Evolutionary conservation across 2,888 invertebrate species (phyloP), one percentile per base, ranked within the genome.

Genomic region (Kryphioiulus occultus): DNA sequence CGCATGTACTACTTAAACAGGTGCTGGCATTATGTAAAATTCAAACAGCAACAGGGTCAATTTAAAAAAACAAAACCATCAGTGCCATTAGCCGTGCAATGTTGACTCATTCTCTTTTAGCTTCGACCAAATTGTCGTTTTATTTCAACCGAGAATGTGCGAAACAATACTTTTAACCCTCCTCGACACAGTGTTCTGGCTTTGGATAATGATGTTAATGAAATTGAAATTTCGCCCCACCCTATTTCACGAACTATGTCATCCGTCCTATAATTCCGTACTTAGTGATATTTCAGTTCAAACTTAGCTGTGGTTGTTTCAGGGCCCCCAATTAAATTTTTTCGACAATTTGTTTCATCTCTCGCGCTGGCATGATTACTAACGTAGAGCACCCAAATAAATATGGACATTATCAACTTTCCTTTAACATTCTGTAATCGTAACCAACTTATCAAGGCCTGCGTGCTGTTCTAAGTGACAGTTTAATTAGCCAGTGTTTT

Each of bases 21-120:
- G 39, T 39, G 39, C 39, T 39, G 39, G 39, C 39, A 39, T 39
- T 39, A 39, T 39, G 68, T 68, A 68, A 68, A 68, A 26, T 68
- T 68, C 26, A 68, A 68, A 68, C 68, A 68, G 26, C 26, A 68
- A 68, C 68, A 68, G 68, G 68, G 68, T 68, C 68, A 68, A 68
- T 68, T 68, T n/a, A n/a, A n/a, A n/a, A n/a, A 26, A 68, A 9
- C 3, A 39, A 68, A 22, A 68, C 68, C 68, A 68, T 68, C 68
- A 68, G 68, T 68, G 68, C 68, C 68, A 68, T 68, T 39, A 39
- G 39, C 39, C 39, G 9, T n/a, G n/a, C n/a, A 39, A 39, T 9
- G 39, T 39, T 39, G 5, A 9, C 39, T 5, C 39, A 39, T 39
- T 39, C 39, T 39, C 39, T 3, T 39, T 39, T n/a, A n/a, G 39